Evolutionary conservation across 1,140 invertebrate genomes (phyloP), one percentile per base, ranked within the genome.

Genomic region (Bacillus rossius): DNA sequence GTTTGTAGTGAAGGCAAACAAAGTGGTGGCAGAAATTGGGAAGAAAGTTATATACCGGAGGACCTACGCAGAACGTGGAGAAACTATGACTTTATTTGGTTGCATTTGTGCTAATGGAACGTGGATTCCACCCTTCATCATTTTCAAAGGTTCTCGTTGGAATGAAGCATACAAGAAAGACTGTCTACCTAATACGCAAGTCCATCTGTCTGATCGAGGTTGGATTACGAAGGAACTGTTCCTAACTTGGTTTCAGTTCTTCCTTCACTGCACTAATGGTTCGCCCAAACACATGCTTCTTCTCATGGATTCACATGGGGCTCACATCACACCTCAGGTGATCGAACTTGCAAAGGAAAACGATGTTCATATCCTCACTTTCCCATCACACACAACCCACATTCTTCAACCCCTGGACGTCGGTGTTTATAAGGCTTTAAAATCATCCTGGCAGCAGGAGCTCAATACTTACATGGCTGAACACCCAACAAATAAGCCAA

Each of bases 351-450:
- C 63, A 54, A 60, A 59, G 65, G 61, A 73, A 47, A 67, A 74
- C 49, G 8, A 72, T 48, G 68, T 71, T 43, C 63, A 67, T 20
- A 65, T 75, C 60, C 51, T 75, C 8, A 70, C 67, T 25, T 60
- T 66, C 13, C 71, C 68, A 55, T 65, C 69, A 5, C 70, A 74
- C 55, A 73, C 70, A 42, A 69, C 67, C 8, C 68, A 72, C 52
- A 65, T 65, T 48, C 61, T 73, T 0, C 71, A 73, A 43, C 68
- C 67, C 10, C 52, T 72, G 7, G 70, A 75, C 55, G 66, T 73
- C 14, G 53, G 64, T 51, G 70, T 77, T 47, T 79, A 68, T 69
- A 65, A 67, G 0, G 68, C 75, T 37, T 70, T 80, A 8, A 77
- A 79, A 2, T 17, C 14, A 20, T 19, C 45, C 2, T 56, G 42